Evolutionary conservation across 1,140 invertebrate genomes (phyloP).

Genomic region (Drosophila nigromelanica): DNA sequence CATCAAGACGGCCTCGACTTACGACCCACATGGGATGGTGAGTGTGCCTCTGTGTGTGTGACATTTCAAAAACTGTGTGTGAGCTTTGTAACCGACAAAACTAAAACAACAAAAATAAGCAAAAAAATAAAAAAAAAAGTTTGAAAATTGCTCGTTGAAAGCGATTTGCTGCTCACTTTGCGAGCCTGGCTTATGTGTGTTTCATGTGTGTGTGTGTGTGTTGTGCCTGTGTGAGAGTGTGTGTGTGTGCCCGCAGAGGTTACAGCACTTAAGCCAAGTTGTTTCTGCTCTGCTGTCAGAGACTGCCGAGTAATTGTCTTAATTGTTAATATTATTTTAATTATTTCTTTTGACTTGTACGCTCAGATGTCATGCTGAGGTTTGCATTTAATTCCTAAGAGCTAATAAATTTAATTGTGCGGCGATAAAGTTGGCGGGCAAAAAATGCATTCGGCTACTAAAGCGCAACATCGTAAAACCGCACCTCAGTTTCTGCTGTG

Average conservation of each 20-base stretch:
- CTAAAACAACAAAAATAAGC: conserved; percentile 19
- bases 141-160: conserved; percentile 31
- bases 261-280: conserved; percentile 50
- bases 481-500: conserved; percentile 44
- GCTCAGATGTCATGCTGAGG: conserved; percentile 56
- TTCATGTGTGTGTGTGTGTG: conserved; percentile 7
- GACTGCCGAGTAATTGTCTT: conserved; percentile 54
- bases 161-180: conserved; percentile 35
- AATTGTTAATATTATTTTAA: conserved; percentile 74
- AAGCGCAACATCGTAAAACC: conserved; percentile 64
- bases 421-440: conserved; percentile 57
- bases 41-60: background rate
- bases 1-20: conserved; percentile 50
- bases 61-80: conserved; percentile 55
- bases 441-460: conserved; percentile 67
- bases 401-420: conserved; percentile 76
- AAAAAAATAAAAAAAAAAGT: conserved; percentile 17
- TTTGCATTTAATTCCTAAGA: conserved; percentile 71
- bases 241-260: conserved; percentile 47
- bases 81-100: conserved; percentile 39
- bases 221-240: background rate
- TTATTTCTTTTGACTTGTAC: conserved; percentile 39
- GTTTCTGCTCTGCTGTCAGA: conserved; percentile 60
- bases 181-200: conserved; percentile 20
- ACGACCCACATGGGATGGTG: conserved; percentile 16